phyloP scores from a whole-genome alignment of 2,888 invertebrate species.

The Eupithecia subumbrata region DNA sequence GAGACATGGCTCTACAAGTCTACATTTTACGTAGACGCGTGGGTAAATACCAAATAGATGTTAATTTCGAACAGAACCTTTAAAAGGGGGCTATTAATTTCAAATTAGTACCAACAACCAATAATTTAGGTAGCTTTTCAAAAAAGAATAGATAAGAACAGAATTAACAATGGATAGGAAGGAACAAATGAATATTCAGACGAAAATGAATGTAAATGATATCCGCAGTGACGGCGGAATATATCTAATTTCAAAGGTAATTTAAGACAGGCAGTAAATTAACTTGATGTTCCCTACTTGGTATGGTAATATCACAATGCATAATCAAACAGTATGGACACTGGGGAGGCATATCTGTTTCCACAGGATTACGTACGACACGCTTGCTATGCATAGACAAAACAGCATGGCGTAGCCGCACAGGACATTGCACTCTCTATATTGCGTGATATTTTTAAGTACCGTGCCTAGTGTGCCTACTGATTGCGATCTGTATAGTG shows the following conservation, averaged over 20 bases:
- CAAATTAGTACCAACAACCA: neutral
- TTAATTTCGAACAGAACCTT: neutral
- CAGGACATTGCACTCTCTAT: conserved; percentile 1
- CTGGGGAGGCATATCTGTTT: conserved; percentile 17
- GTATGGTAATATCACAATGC: conserved; percentile 55
- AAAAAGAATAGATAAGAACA: neutral
- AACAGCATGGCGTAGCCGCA: neutral
- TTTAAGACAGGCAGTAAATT: conserved; percentile 64
- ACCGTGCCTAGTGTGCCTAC: neutral
- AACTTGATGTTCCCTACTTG: conserved; percentile 60
- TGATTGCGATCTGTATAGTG: neutral
- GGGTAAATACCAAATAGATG: neutral
- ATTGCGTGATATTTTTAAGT: neutral
- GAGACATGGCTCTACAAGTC: neutral
- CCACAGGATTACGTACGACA: conserved; percentile 10
- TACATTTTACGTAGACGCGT: neutral
- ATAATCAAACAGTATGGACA: conserved; percentile 32
- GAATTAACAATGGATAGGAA: conserved; percentile 11
- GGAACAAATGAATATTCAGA: conserved; percentile 61
- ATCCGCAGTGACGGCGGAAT: conserved; percentile 64
- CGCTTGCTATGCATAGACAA: conserved; percentile 7
- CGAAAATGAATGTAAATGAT: conserved; percentile 68
- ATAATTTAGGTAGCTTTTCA: neutral
- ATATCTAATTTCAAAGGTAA: conserved; percentile 69
- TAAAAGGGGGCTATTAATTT: neutral